Base-by-base conservation (phyloP, 92 coral and sea anemone species). In the Hydrozoanthus gracilis region DNA sequence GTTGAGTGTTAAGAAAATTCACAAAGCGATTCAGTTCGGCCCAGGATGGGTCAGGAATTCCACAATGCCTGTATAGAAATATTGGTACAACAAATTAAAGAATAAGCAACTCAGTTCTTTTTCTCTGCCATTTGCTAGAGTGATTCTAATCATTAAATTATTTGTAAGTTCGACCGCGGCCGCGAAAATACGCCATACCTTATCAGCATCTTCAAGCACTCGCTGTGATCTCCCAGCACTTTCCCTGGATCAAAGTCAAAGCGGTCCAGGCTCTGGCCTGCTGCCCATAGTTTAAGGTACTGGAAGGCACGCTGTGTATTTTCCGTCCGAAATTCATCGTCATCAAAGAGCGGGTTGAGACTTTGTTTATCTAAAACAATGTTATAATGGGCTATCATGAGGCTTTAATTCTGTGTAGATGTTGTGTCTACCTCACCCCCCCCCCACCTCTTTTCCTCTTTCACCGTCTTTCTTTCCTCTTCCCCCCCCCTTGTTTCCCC, bases 21-120 rank as follows among this genome's bases (percentile, higher is more conserved):
- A 95, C 93, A 78, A 95, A 95, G 76, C 92, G 94, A 3, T 91
- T 91, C 20, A 95, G 84, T 72, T 95, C 98, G 8, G 98, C 94
- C 98, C 98, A 95, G 66, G 98, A 92, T 8, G 98, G 98, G 55
- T 95, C 95, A 44, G 51, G 79, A 5, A 95, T 87, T 18, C 98
- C 98, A 90, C 98, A 96, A 66, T 96, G 88, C 73, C 98, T 95
- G 72, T 18, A 46, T 17, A 6, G 68, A 16, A 56, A 11, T 11
- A 18, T 4, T 4, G 13, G 11, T 11, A 54, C 13, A 54, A 54
- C 13, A 54, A 27, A 27, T 27, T 27, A 27, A 54, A 8, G 5
- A 54, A 8, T 8, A 8, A 54, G 2, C 6, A 54, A 54, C 13
- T 8, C 3, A 27, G 2, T 27, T 27, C 39, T 27, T 27, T 27